These are phyloP conservation scores for Pachycephus smyrnensis DNA, from an alignment of 2,888 invertebrate genomes.

Conservation along the genomic window DNA sequence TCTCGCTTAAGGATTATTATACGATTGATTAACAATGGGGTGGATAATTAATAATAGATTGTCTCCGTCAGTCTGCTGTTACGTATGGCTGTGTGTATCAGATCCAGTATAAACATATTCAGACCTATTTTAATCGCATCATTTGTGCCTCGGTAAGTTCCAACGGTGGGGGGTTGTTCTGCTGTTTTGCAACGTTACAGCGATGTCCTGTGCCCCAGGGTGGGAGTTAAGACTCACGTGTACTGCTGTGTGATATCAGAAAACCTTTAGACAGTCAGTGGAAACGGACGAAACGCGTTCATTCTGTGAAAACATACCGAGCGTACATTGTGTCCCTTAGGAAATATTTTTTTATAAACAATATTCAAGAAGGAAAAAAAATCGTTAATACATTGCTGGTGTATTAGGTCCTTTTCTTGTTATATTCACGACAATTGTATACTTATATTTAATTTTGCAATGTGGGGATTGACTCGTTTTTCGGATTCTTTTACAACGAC, in stretches of 20 bases:
- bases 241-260: neutral
- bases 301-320: neutral
- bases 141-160: neutral
- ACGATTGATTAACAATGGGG: neutral
- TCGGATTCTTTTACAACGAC: neutral
- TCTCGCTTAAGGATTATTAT: neutral
- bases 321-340: neutral
- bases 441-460: neutral
- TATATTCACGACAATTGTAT: neutral
- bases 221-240: slow-evolving; percentile 9
- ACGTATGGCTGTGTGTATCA: too few species aligned
- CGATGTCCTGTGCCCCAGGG: slow-evolving; percentile 27
- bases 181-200: neutral
- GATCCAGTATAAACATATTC: too few species aligned
- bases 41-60: neutral
- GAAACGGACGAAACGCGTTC: neutral
- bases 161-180: neutral
- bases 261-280: neutral
- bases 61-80: too few species aligned
- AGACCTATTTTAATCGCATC: too few species aligned
- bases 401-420: neutral
- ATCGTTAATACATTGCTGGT: neutral
- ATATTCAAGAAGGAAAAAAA: neutral
- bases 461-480: neutral
- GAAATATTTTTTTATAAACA: neutral